phyloP scores from a whole-genome alignment of 2,888 invertebrate genomes.

The Ennomos quercinarius region DNA sequence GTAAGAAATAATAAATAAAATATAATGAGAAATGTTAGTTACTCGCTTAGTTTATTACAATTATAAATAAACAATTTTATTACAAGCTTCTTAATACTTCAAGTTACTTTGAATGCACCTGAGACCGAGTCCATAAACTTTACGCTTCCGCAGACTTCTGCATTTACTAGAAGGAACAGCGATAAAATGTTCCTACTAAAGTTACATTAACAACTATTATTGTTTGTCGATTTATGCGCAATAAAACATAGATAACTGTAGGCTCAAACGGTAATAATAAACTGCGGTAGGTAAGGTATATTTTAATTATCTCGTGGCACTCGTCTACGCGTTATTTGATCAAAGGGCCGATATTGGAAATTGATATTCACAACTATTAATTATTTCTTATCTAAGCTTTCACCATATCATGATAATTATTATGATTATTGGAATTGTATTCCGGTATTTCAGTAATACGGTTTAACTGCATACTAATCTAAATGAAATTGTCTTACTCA shows the following conservation, averaged over 20 bases:
- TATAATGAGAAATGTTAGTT: too few relatives aligned
- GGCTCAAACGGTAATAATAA: constrained; percentile 5
- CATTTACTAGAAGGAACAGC: constrained; percentile 9
- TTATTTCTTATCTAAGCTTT: too few relatives aligned
- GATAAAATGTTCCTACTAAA: constrained; percentile 16
- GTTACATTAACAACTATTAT: constrained; percentile 16
- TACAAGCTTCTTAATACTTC: background rate
- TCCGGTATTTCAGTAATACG: too few relatives aligned
- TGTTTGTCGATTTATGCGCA: constrained; percentile 18
- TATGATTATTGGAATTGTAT: too few relatives aligned
- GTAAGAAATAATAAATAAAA: too few relatives aligned
- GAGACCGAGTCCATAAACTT: constrained; percentile 11
- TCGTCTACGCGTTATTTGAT: constrained; percentile 12
- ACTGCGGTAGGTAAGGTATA: constrained; percentile 5
- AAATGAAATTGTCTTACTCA: too few relatives aligned
- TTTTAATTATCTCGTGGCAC: constrained; percentile 25
- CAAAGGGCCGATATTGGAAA: constrained; percentile 7
- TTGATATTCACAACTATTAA: too few relatives aligned
- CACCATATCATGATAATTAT: too few relatives aligned
- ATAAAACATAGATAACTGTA: constrained; percentile 19
- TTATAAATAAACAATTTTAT: background rate
- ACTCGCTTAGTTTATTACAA: too few relatives aligned
- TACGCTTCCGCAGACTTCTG: constrained; percentile 9
- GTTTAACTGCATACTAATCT: too few relatives aligned
- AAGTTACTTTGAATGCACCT: constrained; percentile 14